These are phyloP conservation scores for Pelvicachromis taeniatus DNA, from an alignment of 2,113 vertebrate genomes.

Conservation along the genomic window DNA sequence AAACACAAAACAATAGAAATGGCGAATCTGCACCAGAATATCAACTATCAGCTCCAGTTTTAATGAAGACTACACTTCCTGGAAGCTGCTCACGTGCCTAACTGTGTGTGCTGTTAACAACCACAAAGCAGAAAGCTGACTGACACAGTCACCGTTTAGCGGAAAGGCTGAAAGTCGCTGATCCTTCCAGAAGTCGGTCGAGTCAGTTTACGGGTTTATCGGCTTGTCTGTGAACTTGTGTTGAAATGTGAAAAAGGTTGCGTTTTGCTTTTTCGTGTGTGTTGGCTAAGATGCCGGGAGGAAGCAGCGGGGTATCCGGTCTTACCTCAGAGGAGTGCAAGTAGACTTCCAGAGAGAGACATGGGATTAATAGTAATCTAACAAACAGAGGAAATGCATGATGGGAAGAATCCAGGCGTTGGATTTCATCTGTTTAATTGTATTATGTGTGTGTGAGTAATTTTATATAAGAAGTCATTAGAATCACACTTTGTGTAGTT, in stretches of 20 bases:
- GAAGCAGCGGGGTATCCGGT: neutral
- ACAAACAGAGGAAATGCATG: conserved; percentile 54
- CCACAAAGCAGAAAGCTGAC: neutral
- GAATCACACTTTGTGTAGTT: conserved; percentile 29
- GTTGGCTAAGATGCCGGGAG: neutral
- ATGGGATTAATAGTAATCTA: conserved; percentile 59
- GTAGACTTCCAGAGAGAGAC: conserved; percentile 22
- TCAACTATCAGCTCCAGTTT: neutral
- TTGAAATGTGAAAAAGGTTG: conserved; percentile 25
- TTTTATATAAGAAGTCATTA: conserved; percentile 51
- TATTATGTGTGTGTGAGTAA: neutral
- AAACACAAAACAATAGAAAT: neutral
- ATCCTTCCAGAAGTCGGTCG: neutral
- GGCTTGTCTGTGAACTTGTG: neutral
- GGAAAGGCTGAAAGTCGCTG: neutral
- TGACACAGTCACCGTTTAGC: neutral
- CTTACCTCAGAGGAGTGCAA: conserved; percentile 18
- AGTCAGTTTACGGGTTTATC: conserved; percentile 9
- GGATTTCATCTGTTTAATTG: neutral
- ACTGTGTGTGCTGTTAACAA: neutral
- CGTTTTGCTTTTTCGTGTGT: neutral
- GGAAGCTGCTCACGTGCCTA: neutral
- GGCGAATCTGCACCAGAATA: neutral
- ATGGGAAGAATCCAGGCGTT: conserved; percentile 33
- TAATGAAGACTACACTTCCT: neutral